Base-by-base conservation (phyloP, 1,140 invertebrate species). In the Andricus grossulariae region DNA sequence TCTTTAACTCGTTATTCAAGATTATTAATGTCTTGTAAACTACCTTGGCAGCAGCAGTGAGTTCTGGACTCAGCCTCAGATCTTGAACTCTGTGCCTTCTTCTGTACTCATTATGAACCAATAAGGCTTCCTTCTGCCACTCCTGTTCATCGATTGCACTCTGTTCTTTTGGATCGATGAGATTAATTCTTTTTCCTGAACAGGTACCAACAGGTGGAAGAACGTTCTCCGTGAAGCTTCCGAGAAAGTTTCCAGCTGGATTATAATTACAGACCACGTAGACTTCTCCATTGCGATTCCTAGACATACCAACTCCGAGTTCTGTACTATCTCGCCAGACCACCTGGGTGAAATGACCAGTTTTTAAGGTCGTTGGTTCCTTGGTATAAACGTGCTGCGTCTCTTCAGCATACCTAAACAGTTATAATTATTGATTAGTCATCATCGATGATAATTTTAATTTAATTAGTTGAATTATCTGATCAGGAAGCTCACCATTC, bases 201-300 rank as follows among this genome's bases (percentile, higher is more conserved):
- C 85, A 75, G 89, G 87, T 80, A 92, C 91, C 82, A 86, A 88
- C 77, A 78, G 90, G 87, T 49, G 93, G 92, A 19, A 92, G 93
- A 7, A 97, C 96, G 88, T 97, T 97, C 21, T 93, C 93, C 2
- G 92, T 89, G 86, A 96, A 98, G 83, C 94, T 93, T 11, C 96
- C 96, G 3, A 97, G 91, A 77, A 96, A 94, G 88, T 98, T 98
- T 1, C 97, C 97, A 6, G 96, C 94, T 0, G 97, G 97, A 85
- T 93, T 94, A 87, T 98, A 98, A 89, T 97, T 96, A 21, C 95
- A 95, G 0, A 98, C 97, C 0, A 97, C 95, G 82, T 95, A 95
- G 32, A 95, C 93, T 83, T 94, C 94, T 0, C 96, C 96, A 76
- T 94, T 94, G 71, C 93, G 92, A 79, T 79, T 83, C 74, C 92